A percentile compares a stretch with the other conserved stretches of the same genome.
phyloP scores from a whole-genome alignment of 2,113 vertebrate genomes.

The Corydoras maculifer region DNA sequence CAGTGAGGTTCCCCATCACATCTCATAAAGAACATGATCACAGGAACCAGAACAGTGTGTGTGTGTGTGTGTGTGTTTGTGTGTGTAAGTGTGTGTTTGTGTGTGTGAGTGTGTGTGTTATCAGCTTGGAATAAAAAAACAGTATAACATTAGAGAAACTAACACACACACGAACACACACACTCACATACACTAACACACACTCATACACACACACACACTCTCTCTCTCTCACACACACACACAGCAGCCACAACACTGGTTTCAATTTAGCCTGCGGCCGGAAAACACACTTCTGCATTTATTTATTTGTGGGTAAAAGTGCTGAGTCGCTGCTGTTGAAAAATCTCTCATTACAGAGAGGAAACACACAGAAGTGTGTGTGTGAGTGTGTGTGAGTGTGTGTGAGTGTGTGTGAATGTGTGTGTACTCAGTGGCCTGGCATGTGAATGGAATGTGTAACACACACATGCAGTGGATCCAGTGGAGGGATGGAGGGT shows the following conservation, averaged over 20 bases:
- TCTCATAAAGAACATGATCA: no score
- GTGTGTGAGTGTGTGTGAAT: no score
- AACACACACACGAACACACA: no score
- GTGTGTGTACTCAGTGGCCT: constrained; percentile 5
- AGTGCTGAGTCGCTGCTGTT: constrained; percentile 27
- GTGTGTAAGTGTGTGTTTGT: no score
- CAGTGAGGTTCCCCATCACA: no score
- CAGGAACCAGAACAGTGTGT: no score
- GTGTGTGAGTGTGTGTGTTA: no score
- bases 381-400: constrained; percentile 14
- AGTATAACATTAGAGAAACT: no score
- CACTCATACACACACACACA: no score
- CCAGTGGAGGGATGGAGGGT: background rate
- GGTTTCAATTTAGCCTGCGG: constrained; percentile 15
- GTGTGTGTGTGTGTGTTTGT: no score
- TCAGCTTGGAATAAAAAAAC: no score
- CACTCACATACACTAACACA: no score
- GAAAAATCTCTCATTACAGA: constrained; percentile 16
- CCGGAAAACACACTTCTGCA: constrained; percentile 24
- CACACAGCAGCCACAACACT: constrained; percentile 20
- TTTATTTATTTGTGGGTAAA: constrained; percentile 32
- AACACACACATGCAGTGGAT: background rate
- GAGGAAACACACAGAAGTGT: constrained; percentile 1
- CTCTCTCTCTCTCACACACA: background rate
- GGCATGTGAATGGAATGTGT: background rate